phyloP scores from a whole-genome alignment of 2,888 invertebrate genomes.

The Eueremaeus valkanovi region DNA sequence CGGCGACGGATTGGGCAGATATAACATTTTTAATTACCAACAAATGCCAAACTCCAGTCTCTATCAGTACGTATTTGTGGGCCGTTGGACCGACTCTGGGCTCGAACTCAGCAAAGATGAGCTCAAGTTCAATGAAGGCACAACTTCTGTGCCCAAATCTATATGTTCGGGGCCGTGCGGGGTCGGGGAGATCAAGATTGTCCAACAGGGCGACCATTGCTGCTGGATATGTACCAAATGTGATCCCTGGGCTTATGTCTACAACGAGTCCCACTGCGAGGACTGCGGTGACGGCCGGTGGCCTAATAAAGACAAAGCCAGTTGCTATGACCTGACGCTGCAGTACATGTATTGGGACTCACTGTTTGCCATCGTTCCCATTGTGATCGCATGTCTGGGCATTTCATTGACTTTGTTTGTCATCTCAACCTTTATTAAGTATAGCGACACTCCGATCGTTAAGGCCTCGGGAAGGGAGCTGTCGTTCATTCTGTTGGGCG shows the following conservation, averaged over 20 bases:
- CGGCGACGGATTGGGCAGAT: slow-evolving; percentile 68
- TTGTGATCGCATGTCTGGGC: slow-evolving; percentile 54
- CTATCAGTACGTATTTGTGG: slow-evolving; percentile 48
- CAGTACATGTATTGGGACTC: too few species aligned
- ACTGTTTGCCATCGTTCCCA: slow-evolving; percentile 53
- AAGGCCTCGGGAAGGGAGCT: slow-evolving; percentile 59
- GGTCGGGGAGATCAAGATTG: slow-evolving; percentile 48
- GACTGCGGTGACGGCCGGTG: too few species aligned
- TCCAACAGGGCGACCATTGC: slow-evolving; percentile 55
- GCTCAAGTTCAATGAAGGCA: slow-evolving; percentile 49
- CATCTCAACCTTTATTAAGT: slow-evolving; percentile 56
- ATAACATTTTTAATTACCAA: slow-evolving; percentile 69
- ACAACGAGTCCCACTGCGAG: slow-evolving; percentile 55
- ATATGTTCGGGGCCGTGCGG: slow-evolving; percentile 55
- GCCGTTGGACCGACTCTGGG: slow-evolving; percentile 49
- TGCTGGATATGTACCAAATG: slow-evolving; percentile 59
- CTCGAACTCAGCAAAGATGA: slow-evolving; percentile 49
- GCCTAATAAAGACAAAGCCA: slow-evolving; percentile 60
- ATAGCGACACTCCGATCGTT: slow-evolving; percentile 58
- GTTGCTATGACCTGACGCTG: slow-evolving; percentile 62
- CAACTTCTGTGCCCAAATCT: slow-evolving; percentile 55
- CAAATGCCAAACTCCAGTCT: slow-evolving; percentile 51
- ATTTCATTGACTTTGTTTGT: slow-evolving; percentile 55
- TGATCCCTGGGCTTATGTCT: slow-evolving; percentile 54
- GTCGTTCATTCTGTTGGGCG: slow-evolving; percentile 56